Evolutionary conservation across 2,888 invertebrate genomes (phyloP), one percentile per base, ranked within the genome.

Genomic region (Neelides folsomi): DNA sequence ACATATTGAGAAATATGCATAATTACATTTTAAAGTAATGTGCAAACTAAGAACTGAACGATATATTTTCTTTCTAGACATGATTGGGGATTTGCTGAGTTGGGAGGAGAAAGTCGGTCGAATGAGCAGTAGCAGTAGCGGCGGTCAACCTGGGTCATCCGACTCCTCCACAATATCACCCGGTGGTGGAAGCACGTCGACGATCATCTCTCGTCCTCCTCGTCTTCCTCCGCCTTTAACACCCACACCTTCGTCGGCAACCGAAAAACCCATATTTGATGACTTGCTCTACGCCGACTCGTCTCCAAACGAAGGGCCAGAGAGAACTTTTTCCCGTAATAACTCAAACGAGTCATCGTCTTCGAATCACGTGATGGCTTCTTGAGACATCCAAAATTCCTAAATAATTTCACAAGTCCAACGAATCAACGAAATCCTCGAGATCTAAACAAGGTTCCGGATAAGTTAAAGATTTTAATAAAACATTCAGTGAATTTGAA

Each of bases 281-380:
- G 62, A 62, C 48, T 53, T 60, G 15, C 57, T 62, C 40, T 61
- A 73, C 70, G 73, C 72, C 49, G 74, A 75, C 59, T 68, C 68
- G 54, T 75, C 75, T 20, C 75, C 75, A 12, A 74, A 73, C 43
- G 76, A 76, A 66, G 75, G 75, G 74, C 27, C 74, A 74, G 16
- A 73, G 72, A 44, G 75, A 75, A 66, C 75, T 74, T 56, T 56
- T 38, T 51, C 51, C 37, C 48, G 56, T 20, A 53, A 53, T 45
- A 56, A 51, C 51, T 53, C 53, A 36, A 56, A 53, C 41, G 56
- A 56, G 48, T 56, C 35, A 37, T 56, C 56, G 39, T 54, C 54
- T 34, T 50, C 52, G 44, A 55, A 52, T 49, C 49, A 56, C 45
- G 53, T 53, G 7, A 35, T 43, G 3, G 52, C 53, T 53, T 53